phyloP scores from a whole-genome alignment of 2,888 invertebrate species.

The Cheilosia vulpina region DNA sequence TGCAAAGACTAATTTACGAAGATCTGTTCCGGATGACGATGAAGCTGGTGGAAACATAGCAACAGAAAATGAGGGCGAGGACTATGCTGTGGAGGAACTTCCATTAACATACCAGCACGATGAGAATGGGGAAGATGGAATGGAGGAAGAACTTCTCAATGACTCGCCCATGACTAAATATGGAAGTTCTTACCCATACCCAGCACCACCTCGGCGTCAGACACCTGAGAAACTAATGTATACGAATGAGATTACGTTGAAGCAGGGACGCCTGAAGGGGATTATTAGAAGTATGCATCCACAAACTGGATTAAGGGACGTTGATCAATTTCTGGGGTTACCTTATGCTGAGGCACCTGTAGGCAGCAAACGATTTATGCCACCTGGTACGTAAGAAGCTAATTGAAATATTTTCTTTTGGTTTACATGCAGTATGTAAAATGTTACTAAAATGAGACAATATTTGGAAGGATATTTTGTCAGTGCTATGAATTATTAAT shows the following conservation, averaged over 20 bases:
- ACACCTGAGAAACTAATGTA: conserved; percentile 83
- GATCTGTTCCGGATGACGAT: conserved; percentile 3
- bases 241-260: conserved; percentile 86
- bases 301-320: conserved; percentile 86
- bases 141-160: conserved; percentile 45
- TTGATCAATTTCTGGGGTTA: conserved; percentile 91
- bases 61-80: conserved; percentile 20
- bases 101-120: conserved; percentile 25
- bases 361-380: conserved; percentile 91
- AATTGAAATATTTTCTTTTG: background rate
- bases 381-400: conserved; percentile 86
- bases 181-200: conserved; percentile 59
- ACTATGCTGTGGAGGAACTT: conserved; percentile 42
- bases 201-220: conserved; percentile 79
- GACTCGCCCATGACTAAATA: conserved; percentile 69
- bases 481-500: too few species aligned
- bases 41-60: conserved; percentile 35
- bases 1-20: conserved; percentile 28
- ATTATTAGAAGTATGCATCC: conserved; percentile 86
- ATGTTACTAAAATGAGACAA: too few species aligned
- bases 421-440: too few species aligned
- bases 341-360: conserved; percentile 93
- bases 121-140: background rate
- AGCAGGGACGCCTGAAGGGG: conserved; percentile 89
- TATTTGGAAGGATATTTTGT: too few species aligned